Conservation (phyloP, 1,140 invertebrate genomes). For the Zaprionus camerounensis region DNA sequence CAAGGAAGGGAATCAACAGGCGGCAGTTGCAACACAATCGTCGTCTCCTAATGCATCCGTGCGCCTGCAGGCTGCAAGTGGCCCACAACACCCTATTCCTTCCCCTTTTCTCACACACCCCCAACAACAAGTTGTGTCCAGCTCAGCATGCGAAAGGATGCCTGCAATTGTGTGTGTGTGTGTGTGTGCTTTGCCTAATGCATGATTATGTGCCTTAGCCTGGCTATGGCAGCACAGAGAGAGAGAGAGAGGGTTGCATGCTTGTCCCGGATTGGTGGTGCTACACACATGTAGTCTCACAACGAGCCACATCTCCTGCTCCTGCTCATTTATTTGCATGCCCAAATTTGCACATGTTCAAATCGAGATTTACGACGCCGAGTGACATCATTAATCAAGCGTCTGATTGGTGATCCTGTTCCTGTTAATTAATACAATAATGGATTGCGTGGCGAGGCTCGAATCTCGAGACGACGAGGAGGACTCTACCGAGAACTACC, state of each 20-base stretch:
- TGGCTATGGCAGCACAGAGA: constrained; percentile 12
- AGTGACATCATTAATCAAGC: constrained; percentile 85
- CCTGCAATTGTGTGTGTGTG: constrained; percentile 9
- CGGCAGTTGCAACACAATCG: constrained; percentile 62
- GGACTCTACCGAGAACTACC: background rate
- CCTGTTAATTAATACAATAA: constrained; percentile 85
- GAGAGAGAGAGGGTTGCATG: background rate
- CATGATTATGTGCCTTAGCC: constrained; percentile 67
- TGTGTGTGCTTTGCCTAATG: constrained; percentile 53
- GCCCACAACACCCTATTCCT: background rate
- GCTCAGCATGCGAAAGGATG: constrained; percentile 53
- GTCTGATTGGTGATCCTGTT: constrained; percentile 85
- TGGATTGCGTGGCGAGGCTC: constrained; percentile 72
- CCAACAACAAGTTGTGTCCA: constrained; percentile 4
- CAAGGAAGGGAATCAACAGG: constrained; percentile 44
- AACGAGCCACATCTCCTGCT: constrained; percentile 60
- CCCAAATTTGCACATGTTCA: constrained; percentile 83
- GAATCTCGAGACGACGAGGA: constrained; percentile 30
- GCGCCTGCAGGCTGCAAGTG: constrained; percentile 14
- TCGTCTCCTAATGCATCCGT: constrained; percentile 64
- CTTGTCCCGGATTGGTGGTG: constrained; percentile 58
- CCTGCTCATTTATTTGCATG: constrained; percentile 75
- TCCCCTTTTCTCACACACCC: background rate
- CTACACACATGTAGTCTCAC: constrained; percentile 52
- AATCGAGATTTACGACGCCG: constrained; percentile 84